Percentiles rank a stretch among this genome's conserved stretches.
Conservation (phyloP, 1,140 invertebrate species). For the Pygmarrhopalites habei region DNA sequence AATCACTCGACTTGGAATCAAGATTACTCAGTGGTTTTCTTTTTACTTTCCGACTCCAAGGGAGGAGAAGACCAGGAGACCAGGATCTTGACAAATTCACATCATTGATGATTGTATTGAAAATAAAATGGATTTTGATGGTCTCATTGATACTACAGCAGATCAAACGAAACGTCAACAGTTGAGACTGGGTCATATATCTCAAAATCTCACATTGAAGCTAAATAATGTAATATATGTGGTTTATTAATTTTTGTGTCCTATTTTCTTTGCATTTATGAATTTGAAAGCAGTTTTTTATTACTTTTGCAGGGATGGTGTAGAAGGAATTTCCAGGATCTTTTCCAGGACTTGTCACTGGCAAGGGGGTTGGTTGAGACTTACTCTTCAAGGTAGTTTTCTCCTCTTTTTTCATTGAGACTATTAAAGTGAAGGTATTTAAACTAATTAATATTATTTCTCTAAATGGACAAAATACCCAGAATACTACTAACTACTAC, state of each 20-base stretch:
- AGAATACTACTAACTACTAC: no score
- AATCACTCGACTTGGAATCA: neutral
- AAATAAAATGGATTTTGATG: neutral
- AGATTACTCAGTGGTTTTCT: neutral
- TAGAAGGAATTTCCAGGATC: no score
- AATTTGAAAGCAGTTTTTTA: no score
- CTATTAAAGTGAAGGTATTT: no score
- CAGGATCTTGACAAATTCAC: neutral
- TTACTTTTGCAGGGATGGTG: no score
- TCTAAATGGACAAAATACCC: no score
- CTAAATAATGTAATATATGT: neutral
- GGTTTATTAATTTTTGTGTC: neutral
- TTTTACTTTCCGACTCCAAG: slow-evolving; percentile 3
- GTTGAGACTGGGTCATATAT: neutral
- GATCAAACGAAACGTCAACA: neutral
- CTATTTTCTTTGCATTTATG: no score
- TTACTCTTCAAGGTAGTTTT: no score
- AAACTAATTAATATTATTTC: no score
- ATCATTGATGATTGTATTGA: slow-evolving; percentile 1
- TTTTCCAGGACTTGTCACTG: no score
- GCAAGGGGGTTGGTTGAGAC: no score
- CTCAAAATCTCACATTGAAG: neutral
- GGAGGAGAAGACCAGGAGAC: neutral
- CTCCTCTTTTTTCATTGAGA: no score
- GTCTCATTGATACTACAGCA: neutral